Conservation (phyloP, 2,888 invertebrate genomes). For the Apeira syringaria region DNA sequence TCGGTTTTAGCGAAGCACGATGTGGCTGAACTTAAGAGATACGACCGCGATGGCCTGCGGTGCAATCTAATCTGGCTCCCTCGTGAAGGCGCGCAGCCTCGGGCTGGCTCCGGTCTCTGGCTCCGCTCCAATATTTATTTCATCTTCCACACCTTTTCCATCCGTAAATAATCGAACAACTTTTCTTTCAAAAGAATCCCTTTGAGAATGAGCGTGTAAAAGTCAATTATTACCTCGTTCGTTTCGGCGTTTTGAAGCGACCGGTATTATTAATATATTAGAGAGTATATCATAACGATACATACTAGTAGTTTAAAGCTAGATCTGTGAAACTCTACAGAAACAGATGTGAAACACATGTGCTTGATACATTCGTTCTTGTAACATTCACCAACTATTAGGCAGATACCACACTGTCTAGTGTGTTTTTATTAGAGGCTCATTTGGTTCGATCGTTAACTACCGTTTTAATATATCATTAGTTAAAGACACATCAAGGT, state of each 20-base stretch:
- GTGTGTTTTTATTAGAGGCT: too few species aligned
- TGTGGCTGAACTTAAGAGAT: conserved; percentile 8
- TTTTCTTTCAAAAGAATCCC: conserved; percentile 51
- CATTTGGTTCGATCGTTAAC: too few species aligned
- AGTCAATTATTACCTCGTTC: conserved; percentile 41
- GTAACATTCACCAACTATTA: too few species aligned
- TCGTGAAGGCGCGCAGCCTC: conserved; percentile 48
- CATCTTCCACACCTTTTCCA: conserved; percentile 46
- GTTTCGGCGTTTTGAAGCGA: conserved; percentile 33
- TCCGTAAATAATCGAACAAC: conserved; percentile 56
- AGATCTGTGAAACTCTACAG: too few species aligned
- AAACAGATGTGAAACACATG: too few species aligned
- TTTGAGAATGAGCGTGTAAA: conserved; percentile 50
- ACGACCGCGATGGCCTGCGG: conserved; percentile 12
- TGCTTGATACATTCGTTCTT: too few species aligned
- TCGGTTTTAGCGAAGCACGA: neutral
- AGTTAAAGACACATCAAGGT: too few species aligned
- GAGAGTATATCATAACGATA: too few species aligned
- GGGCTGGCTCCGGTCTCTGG: conserved; percentile 42
- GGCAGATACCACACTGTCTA: too few species aligned
- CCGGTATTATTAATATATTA: too few species aligned
- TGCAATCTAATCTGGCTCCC: conserved; percentile 53
- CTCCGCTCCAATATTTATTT: conserved; percentile 63
- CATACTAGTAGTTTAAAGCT: too few species aligned
- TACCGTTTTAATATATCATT: too few species aligned